Conservation (phyloP, 1,140 invertebrate genomes). For the Sarcophaga bullata region DNA sequence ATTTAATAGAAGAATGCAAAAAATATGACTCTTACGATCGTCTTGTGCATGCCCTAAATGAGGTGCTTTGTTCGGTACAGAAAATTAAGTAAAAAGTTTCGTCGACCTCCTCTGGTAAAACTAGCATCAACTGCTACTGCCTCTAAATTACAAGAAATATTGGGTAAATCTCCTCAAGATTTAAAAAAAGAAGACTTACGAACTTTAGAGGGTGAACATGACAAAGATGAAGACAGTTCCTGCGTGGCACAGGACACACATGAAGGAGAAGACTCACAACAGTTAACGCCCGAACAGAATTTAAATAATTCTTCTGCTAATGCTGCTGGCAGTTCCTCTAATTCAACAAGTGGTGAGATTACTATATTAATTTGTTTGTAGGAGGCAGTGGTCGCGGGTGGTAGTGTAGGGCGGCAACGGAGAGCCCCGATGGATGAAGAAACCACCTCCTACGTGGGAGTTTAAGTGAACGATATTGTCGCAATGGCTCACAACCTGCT, state of each 20-base stretch:
- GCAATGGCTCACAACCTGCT: constrained; percentile 38
- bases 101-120: constrained; percentile 49
- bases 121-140: constrained; percentile 63
- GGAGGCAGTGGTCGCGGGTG: not conserved
- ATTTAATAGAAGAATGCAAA: constrained; percentile 75
- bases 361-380: not conserved
- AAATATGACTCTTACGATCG: constrained; percentile 72
- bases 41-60: constrained; percentile 75
- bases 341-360: no score
- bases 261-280: not conserved
- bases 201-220: constrained; percentile 79
- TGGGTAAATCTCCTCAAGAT: constrained; percentile 48
- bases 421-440: constrained; percentile 53
- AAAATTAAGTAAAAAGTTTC: constrained; percentile 72
- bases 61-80: constrained; percentile 80
- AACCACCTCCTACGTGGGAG: constrained; percentile 8
- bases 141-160: constrained; percentile 65
- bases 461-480: constrained; percentile 17
- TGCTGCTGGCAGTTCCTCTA: no score
- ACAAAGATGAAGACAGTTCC: constrained; percentile 83
- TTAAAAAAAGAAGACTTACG: constrained; percentile 76
- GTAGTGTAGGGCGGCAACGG: constrained; percentile 42
- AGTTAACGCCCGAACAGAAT: not conserved
- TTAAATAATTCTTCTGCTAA: no score
- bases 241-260: constrained; percentile 45